Base-by-base conservation (phyloP, 2,888 invertebrate species). In the Volucella inanis region DNA sequence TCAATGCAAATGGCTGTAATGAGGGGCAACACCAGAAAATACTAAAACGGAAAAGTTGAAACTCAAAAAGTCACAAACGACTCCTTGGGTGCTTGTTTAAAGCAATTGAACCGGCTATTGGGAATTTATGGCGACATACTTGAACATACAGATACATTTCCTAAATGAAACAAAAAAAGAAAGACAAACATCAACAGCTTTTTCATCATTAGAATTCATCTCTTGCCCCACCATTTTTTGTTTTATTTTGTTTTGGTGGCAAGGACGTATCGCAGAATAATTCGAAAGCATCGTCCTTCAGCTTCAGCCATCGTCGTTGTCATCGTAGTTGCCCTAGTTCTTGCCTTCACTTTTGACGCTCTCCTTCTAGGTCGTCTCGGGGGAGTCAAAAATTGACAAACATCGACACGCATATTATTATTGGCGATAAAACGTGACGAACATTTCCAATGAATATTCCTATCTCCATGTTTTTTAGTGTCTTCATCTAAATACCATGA, bases 401-500 rank as follows among this genome's bases (percentile, higher is more conserved):
- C 77, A 70, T 70, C 62, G 62, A 70, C 77, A 78, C 70, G 70
- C 70, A 71, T 70, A 77, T 70, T 77, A 77, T 77, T 70, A 70
- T 62, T 64, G 77, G 18, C 77, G 70, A 78, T 78, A 70, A 70
- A 78, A 78, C 77, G 77, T 78, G 77, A 78, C 77, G 15, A 31
- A 70, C 55, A 78, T 78, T 45, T 70, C n/a, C 43, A 78, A 49
- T 55, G 49, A 55, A 50, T 47, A 50, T 41, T 14, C 43, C 43
- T 41, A 59, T 50, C 18, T 31, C 43, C n/a, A 14, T 52, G 39
- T 18, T 43, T 65, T 39, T n/a, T 31, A 15, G 39, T 11, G 41
- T 52, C 52, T 45, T 12, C 14, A 22, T 45, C 61, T 31, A 31
- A 31, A 31, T 31, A 31, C 31, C 31, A 6, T 6, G 31, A 4